Conservation (phyloP, 2,888 invertebrate species). For the Fragum whitleyi region DNA sequence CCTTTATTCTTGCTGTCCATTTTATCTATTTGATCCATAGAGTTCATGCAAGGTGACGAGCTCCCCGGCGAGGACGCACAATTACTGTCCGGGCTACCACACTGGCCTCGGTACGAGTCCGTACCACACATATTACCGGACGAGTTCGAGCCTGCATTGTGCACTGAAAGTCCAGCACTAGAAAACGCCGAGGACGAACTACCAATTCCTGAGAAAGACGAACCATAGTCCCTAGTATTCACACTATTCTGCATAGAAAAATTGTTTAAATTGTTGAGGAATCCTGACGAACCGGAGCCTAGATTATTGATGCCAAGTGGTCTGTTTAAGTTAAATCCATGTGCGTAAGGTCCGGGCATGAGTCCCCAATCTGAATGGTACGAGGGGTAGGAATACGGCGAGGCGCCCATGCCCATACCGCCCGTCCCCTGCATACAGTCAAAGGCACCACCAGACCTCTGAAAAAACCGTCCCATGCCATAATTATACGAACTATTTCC, state of each 20-base stretch:
- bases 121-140: slow-evolving; percentile 56
- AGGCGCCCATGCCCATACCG: slow-evolving; percentile 66
- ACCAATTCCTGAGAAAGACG: slow-evolving; percentile 52
- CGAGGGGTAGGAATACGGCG: slow-evolving; percentile 66
- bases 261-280: slow-evolving; percentile 63
- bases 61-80: slow-evolving; percentile 56
- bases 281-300: slow-evolving; percentile 56
- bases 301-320: slow-evolving; percentile 62
- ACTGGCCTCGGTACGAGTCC: slow-evolving; percentile 59
- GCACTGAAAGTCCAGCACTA: slow-evolving; percentile 47
- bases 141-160: slow-evolving; percentile 27
- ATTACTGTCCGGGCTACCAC: slow-evolving; percentile 59
- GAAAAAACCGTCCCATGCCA: slow-evolving; percentile 74
- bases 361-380: slow-evolving; percentile 69
- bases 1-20: slow-evolving; percentile 44
- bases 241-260: slow-evolving; percentile 60
- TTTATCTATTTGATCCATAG: slow-evolving; percentile 61
- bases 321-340: slow-evolving; percentile 66
- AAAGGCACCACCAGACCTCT: slow-evolving; percentile 71
- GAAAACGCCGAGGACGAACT: slow-evolving; percentile 53
- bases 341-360: slow-evolving; percentile 65
- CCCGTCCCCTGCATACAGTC: slow-evolving; percentile 75
- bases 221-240: slow-evolving; percentile 57
- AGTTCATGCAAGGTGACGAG: slow-evolving; percentile 52
- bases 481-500: slow-evolving; percentile 62